A percentile compares a stretch with the other conserved stretches of the same genome.
These are phyloP conservation scores for Myotis yumanensis DNA, from an alignment of 2,113 vertebrate genomes.

Conservation along the genomic window DNA sequence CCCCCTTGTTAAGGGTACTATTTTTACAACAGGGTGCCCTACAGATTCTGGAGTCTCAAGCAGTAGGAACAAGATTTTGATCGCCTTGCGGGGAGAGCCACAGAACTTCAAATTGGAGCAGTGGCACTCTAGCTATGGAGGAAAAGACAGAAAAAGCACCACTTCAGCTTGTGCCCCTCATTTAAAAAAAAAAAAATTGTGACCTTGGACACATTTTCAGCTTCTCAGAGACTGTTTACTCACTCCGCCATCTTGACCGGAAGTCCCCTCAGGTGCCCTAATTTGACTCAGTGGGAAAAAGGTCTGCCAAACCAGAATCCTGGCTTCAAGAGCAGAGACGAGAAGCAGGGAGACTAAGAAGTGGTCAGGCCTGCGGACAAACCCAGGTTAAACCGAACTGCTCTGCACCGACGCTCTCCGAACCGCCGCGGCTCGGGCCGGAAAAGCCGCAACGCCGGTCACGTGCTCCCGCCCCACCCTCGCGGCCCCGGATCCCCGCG, in stretches of 20 bases:
- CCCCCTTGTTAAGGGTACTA: no score
- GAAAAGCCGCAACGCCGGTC: conserved; percentile 68
- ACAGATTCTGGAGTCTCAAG: background rate
- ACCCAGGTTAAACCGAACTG: accelerated
- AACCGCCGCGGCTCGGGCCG: background rate
- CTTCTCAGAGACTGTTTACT: background rate
- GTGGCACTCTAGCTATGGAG: background rate
- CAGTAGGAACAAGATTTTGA: background rate
- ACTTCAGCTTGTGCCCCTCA: background rate
- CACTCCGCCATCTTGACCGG: background rate
- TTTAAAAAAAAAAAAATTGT: background rate
- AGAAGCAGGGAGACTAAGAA: background rate
- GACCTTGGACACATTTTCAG: background rate
- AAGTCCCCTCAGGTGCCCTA: background rate
- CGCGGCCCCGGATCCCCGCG: accelerated
- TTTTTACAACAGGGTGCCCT: background rate
- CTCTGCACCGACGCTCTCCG: background rate
- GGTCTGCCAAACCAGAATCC: background rate
- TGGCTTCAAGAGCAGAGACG: accelerated
- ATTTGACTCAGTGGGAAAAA: background rate
- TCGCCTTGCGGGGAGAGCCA: background rate
- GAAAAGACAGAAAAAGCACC: background rate
- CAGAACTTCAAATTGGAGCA: background rate
- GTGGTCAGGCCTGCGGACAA: accelerated
- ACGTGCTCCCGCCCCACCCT: background rate